Base-by-base conservation (phyloP, 2,888 invertebrate species). In the Lordiphosa andalusiaca region DNA sequence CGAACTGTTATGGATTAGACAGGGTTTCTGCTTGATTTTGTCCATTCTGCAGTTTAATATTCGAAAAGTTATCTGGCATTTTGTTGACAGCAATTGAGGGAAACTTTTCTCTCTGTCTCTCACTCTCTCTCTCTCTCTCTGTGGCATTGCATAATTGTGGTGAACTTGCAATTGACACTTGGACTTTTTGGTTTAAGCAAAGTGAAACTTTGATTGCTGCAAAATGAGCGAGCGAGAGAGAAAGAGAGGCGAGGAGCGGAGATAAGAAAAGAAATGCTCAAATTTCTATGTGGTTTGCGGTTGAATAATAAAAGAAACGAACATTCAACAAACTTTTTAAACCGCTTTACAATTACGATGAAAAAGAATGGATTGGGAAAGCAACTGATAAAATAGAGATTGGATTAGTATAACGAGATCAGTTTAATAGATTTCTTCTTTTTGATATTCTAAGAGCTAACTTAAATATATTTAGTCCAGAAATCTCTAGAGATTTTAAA, bases 151-250 rank as follows among this genome's bases (percentile, higher is more conserved):
- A 70, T 71, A 71, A 73, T 71, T 71, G 73, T 50, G 71, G 73
- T 42, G 53, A 69, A 69, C 46, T 62, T 71, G 58, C 71, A 59
- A 66, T 70, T 73, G 71, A 61, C 71, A 66, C 54, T 66, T 59
- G 30, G 57, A 37, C 55, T 40, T 54, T 59, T 54, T 46, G 37
- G 65, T 38, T 38, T 38, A 12, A 16, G 16, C 35, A n/a, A 12
- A 30, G 12, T 25, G 57, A 40, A 44, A 44, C 44, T 44, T 44
- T 33, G 44, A 44, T 33, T 44, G 30, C 9, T 44, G 30, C 16
- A 25, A 41, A 41, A 6, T 6, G 25, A 25, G 23, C 4, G 23
- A 4, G 6, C 4, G 23, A 25, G 2, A 6, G 25, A 25, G 25
- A 25, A 0, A n/a, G 10, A 21, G 9, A 40, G 21, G 1, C n/a